A percentile compares a stretch with the other conserved stretches of the same genome.
Evolutionary conservation across 2,797 vertebrate genomes (phyloP).

Genomic region (Arctocebus calabarensis): DNA sequence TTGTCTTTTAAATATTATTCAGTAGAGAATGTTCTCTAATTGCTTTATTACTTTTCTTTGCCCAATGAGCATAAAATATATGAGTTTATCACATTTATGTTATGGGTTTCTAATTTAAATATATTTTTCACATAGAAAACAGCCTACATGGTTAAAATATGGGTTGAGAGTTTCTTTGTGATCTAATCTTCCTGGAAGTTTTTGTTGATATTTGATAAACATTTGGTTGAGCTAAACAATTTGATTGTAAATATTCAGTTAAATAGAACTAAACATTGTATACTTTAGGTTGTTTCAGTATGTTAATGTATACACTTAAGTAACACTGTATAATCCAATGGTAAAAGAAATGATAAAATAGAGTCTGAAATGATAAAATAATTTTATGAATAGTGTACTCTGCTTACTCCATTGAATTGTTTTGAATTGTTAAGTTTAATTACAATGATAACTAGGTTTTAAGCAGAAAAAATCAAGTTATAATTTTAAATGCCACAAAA

Average conservation of each 20-base stretch:
- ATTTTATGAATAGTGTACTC: constrained; percentile 26
- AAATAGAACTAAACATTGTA: background rate
- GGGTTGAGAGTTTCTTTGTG: background rate
- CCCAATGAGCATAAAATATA: background rate
- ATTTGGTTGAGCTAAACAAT: constrained; percentile 31
- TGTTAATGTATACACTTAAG: background rate
- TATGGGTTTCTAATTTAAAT: background rate
- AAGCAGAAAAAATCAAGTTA: background rate
- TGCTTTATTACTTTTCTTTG: background rate
- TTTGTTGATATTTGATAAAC: constrained; percentile 7
- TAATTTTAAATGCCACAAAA: constrained; percentile 41
- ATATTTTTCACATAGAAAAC: background rate
- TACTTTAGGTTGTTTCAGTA: background rate
- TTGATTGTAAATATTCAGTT: background rate
- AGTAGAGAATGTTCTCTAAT: background rate
- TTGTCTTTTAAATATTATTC: constrained; percentile 22
- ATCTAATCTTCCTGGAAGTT: background rate
- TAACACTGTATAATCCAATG: background rate
- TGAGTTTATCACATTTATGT: background rate
- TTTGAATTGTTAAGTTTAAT: constrained; percentile 58
- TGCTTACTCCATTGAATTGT: constrained; percentile 26
- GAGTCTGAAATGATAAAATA: background rate
- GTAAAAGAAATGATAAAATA: constrained; percentile 37
- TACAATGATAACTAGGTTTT: background rate
- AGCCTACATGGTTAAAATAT: background rate